Percentiles rank a stretch among this genome's conserved stretches.
phyloP scores from a whole-genome alignment of 2,797 vertebrate species.

The Triplophysa bombifrons region DNA sequence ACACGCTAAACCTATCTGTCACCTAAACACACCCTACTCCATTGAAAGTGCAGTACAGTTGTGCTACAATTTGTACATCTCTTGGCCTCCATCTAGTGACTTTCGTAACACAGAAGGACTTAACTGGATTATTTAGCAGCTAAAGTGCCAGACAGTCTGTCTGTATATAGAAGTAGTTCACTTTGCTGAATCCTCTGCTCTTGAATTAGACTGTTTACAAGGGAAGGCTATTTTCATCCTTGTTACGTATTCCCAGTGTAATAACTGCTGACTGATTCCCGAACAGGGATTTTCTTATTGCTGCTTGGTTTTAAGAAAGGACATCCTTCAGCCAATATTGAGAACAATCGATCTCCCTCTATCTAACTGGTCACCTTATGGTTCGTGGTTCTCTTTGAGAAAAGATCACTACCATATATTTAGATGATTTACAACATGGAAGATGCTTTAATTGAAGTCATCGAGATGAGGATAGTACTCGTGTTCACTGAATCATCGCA shows the following conservation, averaged over 20 bases:
- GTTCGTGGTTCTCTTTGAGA: conserved; percentile 16
- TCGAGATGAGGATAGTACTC: background rate
- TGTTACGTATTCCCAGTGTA: conserved; percentile 32
- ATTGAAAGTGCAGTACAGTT: background rate
- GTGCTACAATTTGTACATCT: background rate
- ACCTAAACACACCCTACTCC: background rate
- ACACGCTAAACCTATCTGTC: background rate
- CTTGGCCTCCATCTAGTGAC: background rate
- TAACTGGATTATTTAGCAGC: conserved; percentile 27
- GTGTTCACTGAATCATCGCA: background rate
- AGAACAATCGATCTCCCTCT: conserved; percentile 9
- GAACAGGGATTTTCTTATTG: conserved; percentile 32
- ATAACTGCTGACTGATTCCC: conserved; percentile 33
- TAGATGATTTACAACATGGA: background rate
- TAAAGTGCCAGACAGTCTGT: conserved; percentile 43
- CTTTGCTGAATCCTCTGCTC: conserved; percentile 17
- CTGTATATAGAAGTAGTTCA: conserved; percentile 24
- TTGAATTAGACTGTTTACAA: conserved; percentile 42
- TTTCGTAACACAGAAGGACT: conserved; percentile 15
- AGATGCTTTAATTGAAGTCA: background rate
- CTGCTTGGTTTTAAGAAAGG: conserved; percentile 22
- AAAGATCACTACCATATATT: background rate
- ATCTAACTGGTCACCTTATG: background rate
- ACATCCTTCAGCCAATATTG: background rate
- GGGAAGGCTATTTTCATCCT: conserved; percentile 44